Conservation (phyloP, 64 coral and sea anemone genomes). For the Actinia tenebrosa region DNA sequence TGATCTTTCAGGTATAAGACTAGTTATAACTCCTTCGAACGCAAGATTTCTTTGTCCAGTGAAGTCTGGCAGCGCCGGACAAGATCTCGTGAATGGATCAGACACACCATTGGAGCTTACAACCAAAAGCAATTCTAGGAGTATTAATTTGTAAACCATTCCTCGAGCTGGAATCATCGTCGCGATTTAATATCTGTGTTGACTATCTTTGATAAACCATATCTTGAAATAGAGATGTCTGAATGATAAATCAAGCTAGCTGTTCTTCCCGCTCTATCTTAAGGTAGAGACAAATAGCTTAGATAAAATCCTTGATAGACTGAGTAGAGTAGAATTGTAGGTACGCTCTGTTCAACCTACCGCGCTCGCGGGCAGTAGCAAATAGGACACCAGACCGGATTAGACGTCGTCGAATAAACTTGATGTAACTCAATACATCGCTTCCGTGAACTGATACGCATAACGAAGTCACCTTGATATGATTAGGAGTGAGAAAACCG, state of each 20-base stretch:
- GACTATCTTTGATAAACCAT: background rate
- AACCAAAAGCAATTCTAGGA: background rate
- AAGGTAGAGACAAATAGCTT: background rate
- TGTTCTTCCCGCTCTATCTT: background rate
- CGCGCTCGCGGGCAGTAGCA: background rate
- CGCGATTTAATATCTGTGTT: background rate
- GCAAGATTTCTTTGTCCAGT: conserved; percentile 47
- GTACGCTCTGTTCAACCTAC: background rate
- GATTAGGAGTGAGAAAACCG: background rate
- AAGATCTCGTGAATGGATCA: conserved; percentile 26
- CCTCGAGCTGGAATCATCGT: background rate
- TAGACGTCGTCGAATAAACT: background rate
- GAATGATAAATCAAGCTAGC: background rate
- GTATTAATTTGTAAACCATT: background rate
- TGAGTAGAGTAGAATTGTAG: background rate
- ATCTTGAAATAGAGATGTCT: background rate
- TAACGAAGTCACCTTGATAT: background rate
- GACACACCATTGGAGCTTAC: background rate
- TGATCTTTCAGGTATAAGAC: conserved; percentile 31
- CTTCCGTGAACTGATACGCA: background rate
- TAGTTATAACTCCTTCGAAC: conserved; percentile 49
- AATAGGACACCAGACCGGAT: background rate
- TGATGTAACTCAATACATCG: conserved; percentile 10
- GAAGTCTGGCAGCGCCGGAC: conserved; percentile 41
- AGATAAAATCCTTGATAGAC: background rate